Evolutionary conservation across 2,888 invertebrate genomes (phyloP).

Genomic region (Eurytoma californica): DNA sequence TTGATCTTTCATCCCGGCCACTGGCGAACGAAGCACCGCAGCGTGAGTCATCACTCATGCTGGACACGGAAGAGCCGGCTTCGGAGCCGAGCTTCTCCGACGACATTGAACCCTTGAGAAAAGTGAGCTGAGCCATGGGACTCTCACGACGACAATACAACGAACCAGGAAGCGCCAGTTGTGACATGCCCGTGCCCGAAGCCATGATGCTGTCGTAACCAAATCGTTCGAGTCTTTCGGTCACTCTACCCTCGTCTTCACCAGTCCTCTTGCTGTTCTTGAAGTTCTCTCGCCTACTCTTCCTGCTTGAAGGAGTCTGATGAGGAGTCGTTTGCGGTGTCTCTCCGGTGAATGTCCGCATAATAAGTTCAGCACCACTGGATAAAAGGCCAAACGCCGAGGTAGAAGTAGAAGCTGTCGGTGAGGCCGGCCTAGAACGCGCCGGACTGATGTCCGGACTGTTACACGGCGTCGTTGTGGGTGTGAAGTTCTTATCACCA

Average conservation of each 20-base stretch:
- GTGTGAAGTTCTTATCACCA: constrained; percentile 82
- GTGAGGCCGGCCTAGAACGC: constrained; percentile 78
- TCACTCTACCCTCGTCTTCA: constrained; percentile 73
- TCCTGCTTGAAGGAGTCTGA: constrained; percentile 61
- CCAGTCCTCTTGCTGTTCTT: constrained; percentile 60
- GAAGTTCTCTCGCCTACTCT: constrained; percentile 39
- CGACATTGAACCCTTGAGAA: constrained; percentile 78
- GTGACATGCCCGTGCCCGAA: constrained; percentile 76
- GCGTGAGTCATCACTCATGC: constrained; percentile 66
- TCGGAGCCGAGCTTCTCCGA: constrained; percentile 65
- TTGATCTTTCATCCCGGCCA: constrained; percentile 44
- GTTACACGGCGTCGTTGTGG: constrained; percentile 92
- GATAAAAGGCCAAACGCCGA: constrained; percentile 77
- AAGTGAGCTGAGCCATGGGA: constrained; percentile 88
- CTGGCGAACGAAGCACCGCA: constrained; percentile 54
- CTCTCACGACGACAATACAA: constrained; percentile 81
- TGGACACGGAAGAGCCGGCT: constrained; percentile 68
- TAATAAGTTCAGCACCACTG: constrained; percentile 81
- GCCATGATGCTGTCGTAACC: constrained; percentile 83
- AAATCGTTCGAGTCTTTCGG: constrained; percentile 82
- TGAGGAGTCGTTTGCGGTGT: constrained; percentile 60
- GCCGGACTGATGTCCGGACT: constrained; percentile 85
- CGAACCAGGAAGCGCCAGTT: constrained; percentile 80
- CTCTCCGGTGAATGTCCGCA: constrained; percentile 79
- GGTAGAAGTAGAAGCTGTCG: constrained; percentile 74